These are phyloP conservation scores for Coptodon rendalli DNA, from an alignment of 2,113 vertebrate species.

Conservation along the genomic window DNA sequence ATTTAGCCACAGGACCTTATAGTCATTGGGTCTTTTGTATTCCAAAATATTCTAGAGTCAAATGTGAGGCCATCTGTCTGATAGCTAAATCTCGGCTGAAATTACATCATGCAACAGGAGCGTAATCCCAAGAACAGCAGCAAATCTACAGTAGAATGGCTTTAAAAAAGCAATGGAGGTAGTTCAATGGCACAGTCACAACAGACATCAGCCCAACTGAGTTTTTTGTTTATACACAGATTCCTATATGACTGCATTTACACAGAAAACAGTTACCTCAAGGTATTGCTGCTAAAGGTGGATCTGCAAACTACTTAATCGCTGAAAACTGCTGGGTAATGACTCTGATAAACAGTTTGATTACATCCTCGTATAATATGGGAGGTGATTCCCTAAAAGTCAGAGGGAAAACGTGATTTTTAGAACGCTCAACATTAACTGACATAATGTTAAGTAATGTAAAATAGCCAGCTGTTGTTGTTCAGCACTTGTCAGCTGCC, in stretches of 20 bases:
- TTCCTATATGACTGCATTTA: not conserved
- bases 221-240: not conserved
- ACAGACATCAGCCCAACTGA: not conserved
- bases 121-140: not conserved
- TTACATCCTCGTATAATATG: too few relatives aligned
- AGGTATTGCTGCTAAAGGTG: not conserved
- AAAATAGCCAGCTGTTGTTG: not conserved
- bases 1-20: not conserved
- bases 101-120: not conserved
- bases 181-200: not conserved
- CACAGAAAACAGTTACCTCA: not conserved
- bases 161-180: not conserved
- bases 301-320: not conserved
- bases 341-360: not conserved
- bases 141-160: not conserved
- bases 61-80: not conserved
- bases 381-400: too few relatives aligned
- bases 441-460: not conserved
- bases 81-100: not conserved
- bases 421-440: not conserved
- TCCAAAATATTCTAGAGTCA: not conserved
- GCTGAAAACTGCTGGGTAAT: not conserved
- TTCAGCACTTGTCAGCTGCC: not conserved
- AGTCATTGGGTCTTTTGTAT: not conserved
- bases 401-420: not conserved